Evolutionary conservation across 2,888 invertebrate species (phyloP).

Genomic region (Tinea trinotella): DNA sequence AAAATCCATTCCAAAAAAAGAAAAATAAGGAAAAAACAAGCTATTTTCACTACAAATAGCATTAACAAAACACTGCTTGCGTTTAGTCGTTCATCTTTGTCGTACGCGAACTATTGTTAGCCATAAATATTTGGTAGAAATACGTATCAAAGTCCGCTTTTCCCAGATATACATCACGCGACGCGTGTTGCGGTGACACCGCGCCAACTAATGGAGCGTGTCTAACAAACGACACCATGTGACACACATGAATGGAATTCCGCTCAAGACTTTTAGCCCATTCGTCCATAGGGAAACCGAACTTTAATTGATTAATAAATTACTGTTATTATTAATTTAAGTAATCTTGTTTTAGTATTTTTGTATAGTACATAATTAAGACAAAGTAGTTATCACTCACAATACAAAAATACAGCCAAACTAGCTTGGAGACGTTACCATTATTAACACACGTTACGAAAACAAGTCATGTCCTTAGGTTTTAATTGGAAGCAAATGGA

Average conservation of each 20-base stretch:
- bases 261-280: conserved; percentile 15
- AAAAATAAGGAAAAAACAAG: background rate
- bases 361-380: no score
- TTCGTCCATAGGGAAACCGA: no score
- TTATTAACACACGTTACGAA: no score
- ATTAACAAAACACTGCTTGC: conserved; percentile 7
- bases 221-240: conserved; percentile 34
- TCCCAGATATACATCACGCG: conserved; percentile 26
- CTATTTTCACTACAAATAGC: background rate
- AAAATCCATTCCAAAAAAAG: conserved; percentile 9
- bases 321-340: no score
- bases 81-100: conserved; percentile 44
- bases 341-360: no score
- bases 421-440: no score
- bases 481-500: no score
- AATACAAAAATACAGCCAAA: no score
- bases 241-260: conserved; percentile 10
- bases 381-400: no score
- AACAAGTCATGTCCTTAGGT: no score
- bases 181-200: conserved; percentile 30
- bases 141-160: conserved; percentile 15
- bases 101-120: conserved; percentile 38
- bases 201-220: conserved; percentile 36
- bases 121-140: conserved; percentile 36
- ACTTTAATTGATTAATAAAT: background rate